These are phyloP conservation scores for Laothoe populi DNA, from an alignment of 2,888 invertebrate species.

Conservation along the genomic window DNA sequence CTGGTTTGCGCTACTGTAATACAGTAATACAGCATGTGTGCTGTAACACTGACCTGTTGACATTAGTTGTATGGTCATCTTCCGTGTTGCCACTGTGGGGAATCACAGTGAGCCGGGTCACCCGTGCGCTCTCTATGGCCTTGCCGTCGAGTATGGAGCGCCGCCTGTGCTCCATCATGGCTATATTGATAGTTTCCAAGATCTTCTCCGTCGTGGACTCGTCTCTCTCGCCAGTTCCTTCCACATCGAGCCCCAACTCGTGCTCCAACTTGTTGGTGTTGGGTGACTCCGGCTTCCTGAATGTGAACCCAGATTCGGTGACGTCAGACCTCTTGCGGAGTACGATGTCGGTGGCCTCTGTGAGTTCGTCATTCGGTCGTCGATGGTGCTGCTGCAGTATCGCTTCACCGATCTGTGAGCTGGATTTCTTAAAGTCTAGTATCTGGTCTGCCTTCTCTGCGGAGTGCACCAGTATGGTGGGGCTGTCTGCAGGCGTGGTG, in stretches of 20 bases:
- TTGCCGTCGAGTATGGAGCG: slow-evolving; percentile 40
- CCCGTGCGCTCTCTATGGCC: slow-evolving; percentile 26
- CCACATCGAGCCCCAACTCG: slow-evolving; percentile 24
- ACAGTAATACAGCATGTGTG: too few relatives aligned
- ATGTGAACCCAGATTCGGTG: slow-evolving; percentile 5
- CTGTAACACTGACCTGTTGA: slow-evolving; percentile 3
- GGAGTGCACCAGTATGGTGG: slow-evolving; percentile 46
- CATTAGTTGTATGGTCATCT: slow-evolving; percentile 6
- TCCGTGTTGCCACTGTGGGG: slow-evolving; percentile 15
- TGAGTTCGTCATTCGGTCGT: slow-evolving; percentile 34
- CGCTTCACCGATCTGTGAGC: slow-evolving; percentile 68
- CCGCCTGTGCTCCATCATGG: slow-evolving; percentile 56
- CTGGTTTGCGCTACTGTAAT: too few relatives aligned
- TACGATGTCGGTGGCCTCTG: not conserved
- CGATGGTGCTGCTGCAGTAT: slow-evolving; percentile 56
- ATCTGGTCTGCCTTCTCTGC: slow-evolving; percentile 71
- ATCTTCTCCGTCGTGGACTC: slow-evolving; percentile 45
- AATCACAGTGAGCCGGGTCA: slow-evolving; percentile 25
- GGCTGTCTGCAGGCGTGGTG: slow-evolving; percentile 54
- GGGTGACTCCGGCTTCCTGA: not conserved
- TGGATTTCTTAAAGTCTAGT: slow-evolving; percentile 70
- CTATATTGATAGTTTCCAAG: slow-evolving; percentile 64
- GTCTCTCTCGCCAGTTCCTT: slow-evolving; percentile 34
- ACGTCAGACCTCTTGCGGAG: slow-evolving; percentile 7
- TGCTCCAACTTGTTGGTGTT: not conserved